A percentile compares a stretch with the other conserved stretches of the same genome.
Conservation (phyloP, 2,113 vertebrate genomes). For the Pituophis catenifer region DNA sequence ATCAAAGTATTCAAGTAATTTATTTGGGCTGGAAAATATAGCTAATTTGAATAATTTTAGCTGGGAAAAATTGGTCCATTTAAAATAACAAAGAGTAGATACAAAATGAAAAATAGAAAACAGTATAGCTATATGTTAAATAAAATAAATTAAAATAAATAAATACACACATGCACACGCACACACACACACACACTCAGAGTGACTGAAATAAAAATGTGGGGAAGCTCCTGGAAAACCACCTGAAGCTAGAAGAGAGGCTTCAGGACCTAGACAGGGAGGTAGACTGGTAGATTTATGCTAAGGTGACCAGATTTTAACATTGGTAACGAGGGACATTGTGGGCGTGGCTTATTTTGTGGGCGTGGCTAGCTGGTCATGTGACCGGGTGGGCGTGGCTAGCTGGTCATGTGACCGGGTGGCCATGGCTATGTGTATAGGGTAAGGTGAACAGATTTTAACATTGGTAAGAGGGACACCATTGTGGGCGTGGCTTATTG, state of each 20-base stretch:
- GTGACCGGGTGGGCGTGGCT: too few species aligned
- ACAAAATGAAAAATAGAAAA: background rate
- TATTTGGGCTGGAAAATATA: background rate
- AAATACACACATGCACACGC: too few species aligned
- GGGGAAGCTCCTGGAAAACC: background rate
- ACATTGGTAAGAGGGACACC: too few species aligned
- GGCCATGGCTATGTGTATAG: too few species aligned
- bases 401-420: too few species aligned
- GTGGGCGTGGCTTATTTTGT: too few species aligned
- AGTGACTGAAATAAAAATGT: background rate
- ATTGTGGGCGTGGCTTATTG: too few species aligned
- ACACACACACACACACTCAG: background rate
- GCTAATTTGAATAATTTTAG: background rate
- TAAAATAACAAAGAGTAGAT: background rate
- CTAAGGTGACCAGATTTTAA: too few species aligned
- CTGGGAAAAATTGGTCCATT: background rate
- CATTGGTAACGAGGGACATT: too few species aligned
- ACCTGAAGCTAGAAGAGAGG: background rate
- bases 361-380: too few species aligned
- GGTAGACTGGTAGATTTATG: background rate
- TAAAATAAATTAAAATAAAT: too few species aligned
- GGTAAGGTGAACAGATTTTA: too few species aligned
- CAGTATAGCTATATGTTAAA: background rate
- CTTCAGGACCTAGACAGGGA: background rate
- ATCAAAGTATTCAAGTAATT: background rate